Conservation (phyloP, 1,140 invertebrate genomes). For the Apis laboriosa region DNA sequence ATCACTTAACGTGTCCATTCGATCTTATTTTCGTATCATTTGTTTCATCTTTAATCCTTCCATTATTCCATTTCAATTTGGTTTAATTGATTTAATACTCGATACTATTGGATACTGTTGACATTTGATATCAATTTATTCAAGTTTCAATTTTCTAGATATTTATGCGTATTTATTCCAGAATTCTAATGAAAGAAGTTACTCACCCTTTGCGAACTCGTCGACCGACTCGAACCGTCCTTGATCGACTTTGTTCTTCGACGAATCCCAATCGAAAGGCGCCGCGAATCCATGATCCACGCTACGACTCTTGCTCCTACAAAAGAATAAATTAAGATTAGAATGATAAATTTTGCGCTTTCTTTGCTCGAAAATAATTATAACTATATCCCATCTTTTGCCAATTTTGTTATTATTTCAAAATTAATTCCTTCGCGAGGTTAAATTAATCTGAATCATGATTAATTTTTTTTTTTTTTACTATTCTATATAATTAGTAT, state of each 20-base stretch:
- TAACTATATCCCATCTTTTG: too few species aligned
- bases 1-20: neutral
- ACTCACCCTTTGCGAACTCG: slow-evolving; percentile 83
- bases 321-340: slow-evolving; percentile 67
- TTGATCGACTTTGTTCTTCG: slow-evolving; percentile 89
- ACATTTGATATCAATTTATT: too few species aligned
- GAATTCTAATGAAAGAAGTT: neutral
- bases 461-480: too few species aligned
- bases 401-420: too few species aligned
- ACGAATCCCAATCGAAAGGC: slow-evolving; percentile 90
- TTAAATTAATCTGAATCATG: too few species aligned
- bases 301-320: slow-evolving; percentile 93
- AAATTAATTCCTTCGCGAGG: too few species aligned
- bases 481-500: too few species aligned
- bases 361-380: neutral
- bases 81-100: too few species aligned
- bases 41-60: neutral
- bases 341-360: neutral
- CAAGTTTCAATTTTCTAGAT: too few species aligned
- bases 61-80: too few species aligned
- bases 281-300: slow-evolving; percentile 92
- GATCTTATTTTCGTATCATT: neutral
- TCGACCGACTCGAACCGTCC: slow-evolving; percentile 90
- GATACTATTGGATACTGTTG: too few species aligned
- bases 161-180: neutral